phyloP scores from a whole-genome alignment of 2,797 vertebrate species.

The Clamator glandarius region DNA sequence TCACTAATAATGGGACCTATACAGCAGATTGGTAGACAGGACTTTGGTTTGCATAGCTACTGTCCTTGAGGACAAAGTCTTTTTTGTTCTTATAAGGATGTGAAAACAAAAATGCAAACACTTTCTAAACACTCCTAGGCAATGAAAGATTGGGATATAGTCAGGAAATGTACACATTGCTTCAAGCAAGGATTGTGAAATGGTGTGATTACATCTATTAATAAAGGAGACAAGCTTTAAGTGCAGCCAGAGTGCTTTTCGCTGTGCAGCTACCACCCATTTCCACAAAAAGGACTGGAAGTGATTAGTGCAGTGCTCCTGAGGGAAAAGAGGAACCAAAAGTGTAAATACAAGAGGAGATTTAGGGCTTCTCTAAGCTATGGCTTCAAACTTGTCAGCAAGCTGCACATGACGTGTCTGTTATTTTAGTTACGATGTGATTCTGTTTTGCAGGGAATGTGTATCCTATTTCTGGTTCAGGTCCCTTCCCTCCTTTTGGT shows the following conservation, averaged over 20 bases:
- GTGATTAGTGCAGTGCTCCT: background rate
- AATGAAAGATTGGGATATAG: background rate
- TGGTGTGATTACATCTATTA: background rate
- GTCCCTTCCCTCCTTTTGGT: background rate
- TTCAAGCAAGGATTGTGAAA: background rate
- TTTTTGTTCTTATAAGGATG: background rate
- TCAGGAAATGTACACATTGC: background rate
- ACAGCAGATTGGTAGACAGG: background rate
- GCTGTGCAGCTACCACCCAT: background rate
- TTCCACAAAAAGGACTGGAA: background rate
- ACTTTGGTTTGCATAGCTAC: background rate
- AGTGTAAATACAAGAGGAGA: slow-evolving; percentile 14
- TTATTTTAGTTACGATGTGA: slow-evolving; percentile 23
- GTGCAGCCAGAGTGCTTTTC: background rate
- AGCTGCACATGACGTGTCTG: background rate
- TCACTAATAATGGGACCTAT: background rate
- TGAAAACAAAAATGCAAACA: background rate
- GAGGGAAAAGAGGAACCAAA: background rate
- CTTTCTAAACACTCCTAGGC: background rate
- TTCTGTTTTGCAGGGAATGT: background rate
- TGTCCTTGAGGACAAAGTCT: background rate
- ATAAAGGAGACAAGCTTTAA: slow-evolving; percentile 8
- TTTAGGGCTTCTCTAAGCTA: slow-evolving; percentile 35
- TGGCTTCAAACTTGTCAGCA: slow-evolving; percentile 53
- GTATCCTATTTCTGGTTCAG: slow-evolving; percentile 4